phyloP scores from a whole-genome alignment of 23 tunicate species.

The Aplidium turbinatum region DNA sequence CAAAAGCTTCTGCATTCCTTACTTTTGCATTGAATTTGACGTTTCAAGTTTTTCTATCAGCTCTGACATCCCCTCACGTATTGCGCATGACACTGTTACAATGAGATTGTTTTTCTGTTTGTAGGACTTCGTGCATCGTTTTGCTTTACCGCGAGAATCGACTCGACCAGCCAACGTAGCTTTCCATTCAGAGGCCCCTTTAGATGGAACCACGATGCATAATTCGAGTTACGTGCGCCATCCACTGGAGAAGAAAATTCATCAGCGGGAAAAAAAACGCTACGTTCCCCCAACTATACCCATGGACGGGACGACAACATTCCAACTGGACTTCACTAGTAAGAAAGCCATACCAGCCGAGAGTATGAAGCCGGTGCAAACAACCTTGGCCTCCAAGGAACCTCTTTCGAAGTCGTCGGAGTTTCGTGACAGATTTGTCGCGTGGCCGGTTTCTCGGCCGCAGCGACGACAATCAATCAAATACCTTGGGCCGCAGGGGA shows the following conservation, averaged over 20 bases:
- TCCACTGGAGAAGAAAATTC: conserved; percentile 38
- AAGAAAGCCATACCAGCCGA: conserved; percentile 70
- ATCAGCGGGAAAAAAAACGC: conserved; percentile 43
- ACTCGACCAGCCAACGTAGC: conserved; percentile 71
- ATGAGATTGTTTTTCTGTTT: neutral
- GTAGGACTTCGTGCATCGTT: conserved; percentile 73
- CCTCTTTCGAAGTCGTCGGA: conserved; percentile 83
- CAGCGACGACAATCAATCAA: conserved; percentile 51
- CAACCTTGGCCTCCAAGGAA: conserved; percentile 47
- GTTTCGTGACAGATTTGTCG: conserved; percentile 79
- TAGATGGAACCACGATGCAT: conserved; percentile 64
- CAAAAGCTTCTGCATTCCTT: no score
- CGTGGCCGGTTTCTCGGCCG: conserved; percentile 76
- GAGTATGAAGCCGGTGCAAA: conserved; percentile 73
- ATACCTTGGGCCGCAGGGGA: conserved; percentile 63
- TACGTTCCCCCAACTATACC: conserved; percentile 69
- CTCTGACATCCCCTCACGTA: no score
- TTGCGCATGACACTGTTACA: neutral
- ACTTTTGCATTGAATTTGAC: no score
- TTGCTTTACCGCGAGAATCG: conserved; percentile 71
- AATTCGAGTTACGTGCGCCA: conserved; percentile 63
- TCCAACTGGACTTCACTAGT: conserved; percentile 52
- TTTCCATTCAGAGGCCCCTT: conserved; percentile 79
- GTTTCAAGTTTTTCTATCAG: no score
- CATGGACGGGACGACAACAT: conserved; percentile 71